Evolutionary conservation across 2,888 invertebrate genomes (phyloP).

Genomic region (Coleophora flavipennella): DNA sequence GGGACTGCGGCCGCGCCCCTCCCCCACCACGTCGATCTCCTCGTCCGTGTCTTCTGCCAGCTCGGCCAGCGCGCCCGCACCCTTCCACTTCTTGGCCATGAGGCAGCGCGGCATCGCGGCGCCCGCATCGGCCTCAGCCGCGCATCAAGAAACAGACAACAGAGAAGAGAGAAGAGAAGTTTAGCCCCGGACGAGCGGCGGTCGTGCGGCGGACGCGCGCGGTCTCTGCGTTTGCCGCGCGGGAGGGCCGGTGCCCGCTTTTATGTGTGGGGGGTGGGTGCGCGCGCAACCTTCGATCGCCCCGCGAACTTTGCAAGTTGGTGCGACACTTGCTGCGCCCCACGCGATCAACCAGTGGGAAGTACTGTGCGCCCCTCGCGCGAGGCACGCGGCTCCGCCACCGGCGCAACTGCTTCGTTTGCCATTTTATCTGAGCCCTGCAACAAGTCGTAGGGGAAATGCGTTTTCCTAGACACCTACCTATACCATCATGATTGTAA

Average conservation of each 20-base stretch:
- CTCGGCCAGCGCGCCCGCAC: conserved; percentile 65
- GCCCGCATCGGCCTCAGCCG: conserved; percentile 71
- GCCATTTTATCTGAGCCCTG: too few relatives aligned
- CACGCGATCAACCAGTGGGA: conserved; percentile 57
- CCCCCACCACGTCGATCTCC: conserved; percentile 91
- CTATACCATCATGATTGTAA: too few relatives aligned
- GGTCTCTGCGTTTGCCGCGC: conserved; percentile 52
- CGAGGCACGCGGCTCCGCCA: conserved; percentile 11
- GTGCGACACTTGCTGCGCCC: conserved; percentile 44
- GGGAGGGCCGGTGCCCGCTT: conserved; percentile 12
- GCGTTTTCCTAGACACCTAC: not conserved
- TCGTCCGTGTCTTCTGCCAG: conserved; percentile 79
- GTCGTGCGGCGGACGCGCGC: conserved; percentile 59
- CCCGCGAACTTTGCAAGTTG: conserved; percentile 57
- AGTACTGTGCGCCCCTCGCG: conserved; percentile 20
- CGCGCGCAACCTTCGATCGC: conserved; percentile 65
- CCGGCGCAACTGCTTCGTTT: not conserved
- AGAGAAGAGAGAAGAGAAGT: conserved; percentile 69
- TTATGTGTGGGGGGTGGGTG: conserved; percentile 32
- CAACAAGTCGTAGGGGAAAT: not conserved
- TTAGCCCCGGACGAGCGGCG: conserved; percentile 63
- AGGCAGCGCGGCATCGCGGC: conserved; percentile 93
- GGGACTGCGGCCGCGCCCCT: conserved; percentile 75
- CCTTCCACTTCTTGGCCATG: conserved; percentile 97
- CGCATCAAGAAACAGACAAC: conserved; percentile 69